These are phyloP conservation scores for Mionectes macconnelli DNA, from an alignment of 2,113 vertebrate species.

Conservation along the genomic window DNA sequence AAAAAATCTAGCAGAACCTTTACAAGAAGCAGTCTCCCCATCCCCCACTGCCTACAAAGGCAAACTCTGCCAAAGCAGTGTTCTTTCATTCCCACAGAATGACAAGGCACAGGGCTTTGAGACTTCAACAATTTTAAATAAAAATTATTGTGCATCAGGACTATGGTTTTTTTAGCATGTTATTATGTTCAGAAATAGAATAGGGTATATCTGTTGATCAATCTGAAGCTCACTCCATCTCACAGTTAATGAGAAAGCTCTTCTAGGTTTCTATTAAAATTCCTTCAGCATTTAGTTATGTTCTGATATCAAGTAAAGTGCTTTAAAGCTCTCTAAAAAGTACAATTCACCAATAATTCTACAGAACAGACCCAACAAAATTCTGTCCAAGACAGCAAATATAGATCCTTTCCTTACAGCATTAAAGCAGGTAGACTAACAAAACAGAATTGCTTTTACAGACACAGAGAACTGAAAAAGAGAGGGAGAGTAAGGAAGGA, in stretches of 20 bases:
- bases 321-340: slow-evolving; percentile 14
- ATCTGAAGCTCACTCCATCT: not conserved
- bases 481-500: not conserved
- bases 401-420: not conserved
- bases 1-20: not conserved
- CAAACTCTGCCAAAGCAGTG: not conserved
- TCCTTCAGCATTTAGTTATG: not conserved
- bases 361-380: not conserved
- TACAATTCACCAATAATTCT: slow-evolving; percentile 1
- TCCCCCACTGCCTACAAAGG: not conserved
- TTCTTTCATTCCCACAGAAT: not conserved
- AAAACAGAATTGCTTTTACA: not conserved
- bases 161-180: not conserved
- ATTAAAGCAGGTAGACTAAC: not conserved
- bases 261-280: not conserved
- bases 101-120: not conserved
- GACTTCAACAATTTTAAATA: not conserved
- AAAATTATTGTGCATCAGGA: not conserved
- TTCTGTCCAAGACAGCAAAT: slow-evolving; percentile 9
- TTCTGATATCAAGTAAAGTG: not conserved
- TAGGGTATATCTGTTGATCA: not conserved
- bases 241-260: not conserved
- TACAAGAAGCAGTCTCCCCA: not conserved
- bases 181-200: not conserved
- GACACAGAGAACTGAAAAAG: not conserved